Conservation (phyloP, 2,888 invertebrate genomes). For the Phragmatobia fuliginosa region DNA sequence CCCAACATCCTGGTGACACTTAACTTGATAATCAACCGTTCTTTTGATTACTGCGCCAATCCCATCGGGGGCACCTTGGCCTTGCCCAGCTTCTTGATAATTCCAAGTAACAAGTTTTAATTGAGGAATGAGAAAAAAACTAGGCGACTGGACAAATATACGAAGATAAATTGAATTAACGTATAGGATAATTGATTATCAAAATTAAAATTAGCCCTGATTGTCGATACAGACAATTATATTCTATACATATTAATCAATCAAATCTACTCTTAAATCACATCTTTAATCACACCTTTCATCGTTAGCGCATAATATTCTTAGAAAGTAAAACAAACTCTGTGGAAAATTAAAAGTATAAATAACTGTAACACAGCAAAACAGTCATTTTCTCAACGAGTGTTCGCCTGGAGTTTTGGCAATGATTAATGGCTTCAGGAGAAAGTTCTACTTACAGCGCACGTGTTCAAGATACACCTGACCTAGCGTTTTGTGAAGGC, state of each 20-base stretch:
- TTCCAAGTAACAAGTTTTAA: too few species aligned
- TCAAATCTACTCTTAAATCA: not conserved
- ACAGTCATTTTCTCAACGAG: slow-evolving; percentile 46
- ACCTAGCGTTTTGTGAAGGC: slow-evolving; percentile 37
- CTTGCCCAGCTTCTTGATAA: too few species aligned
- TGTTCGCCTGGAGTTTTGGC: slow-evolving; percentile 56
- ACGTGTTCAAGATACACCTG: slow-evolving; percentile 48
- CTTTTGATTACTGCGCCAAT: too few species aligned
- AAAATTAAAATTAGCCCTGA: too few species aligned
- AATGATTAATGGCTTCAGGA: slow-evolving; percentile 66
- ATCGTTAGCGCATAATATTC: slow-evolving; percentile 13
- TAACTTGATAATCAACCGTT: too few species aligned
- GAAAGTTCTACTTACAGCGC: slow-evolving; percentile 49
- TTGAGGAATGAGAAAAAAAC: too few species aligned
- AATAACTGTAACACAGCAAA: slow-evolving; percentile 36
- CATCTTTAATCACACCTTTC: not conserved
- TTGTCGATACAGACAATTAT: not conserved
- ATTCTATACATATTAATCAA: not conserved
- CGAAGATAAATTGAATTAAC: too few species aligned
- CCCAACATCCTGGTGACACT: too few species aligned
- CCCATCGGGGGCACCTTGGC: too few species aligned
- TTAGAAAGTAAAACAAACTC: slow-evolving; percentile 31
- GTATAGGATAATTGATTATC: too few species aligned
- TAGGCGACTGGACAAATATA: too few species aligned
- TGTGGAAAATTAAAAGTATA: slow-evolving; percentile 41